Percentiles rank a stretch among this genome's conserved stretches.
phyloP scores from a whole-genome alignment of 1,140 invertebrate genomes.

The Saccostrea cuccullata region DNA sequence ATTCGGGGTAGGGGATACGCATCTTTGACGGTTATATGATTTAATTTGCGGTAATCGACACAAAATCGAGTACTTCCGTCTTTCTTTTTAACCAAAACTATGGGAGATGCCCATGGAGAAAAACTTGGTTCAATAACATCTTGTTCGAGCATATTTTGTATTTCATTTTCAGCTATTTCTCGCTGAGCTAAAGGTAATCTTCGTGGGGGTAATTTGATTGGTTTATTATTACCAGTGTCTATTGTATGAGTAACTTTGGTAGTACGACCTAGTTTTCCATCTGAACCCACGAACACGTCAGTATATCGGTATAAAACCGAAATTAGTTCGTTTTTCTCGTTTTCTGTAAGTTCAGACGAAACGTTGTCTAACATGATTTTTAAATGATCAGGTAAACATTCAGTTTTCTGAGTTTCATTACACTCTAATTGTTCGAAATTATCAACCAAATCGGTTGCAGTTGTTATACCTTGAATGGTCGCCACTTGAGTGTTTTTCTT shows the following conservation, averaged over 20 bases:
- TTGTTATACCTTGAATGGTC: too few relatives aligned
- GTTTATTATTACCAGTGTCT: background rate
- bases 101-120: conserved; percentile 39
- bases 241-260: conserved; percentile 48
- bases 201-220: conserved; percentile 45
- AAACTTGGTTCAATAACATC: conserved; percentile 41
- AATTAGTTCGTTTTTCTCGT: too few relatives aligned
- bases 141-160: conserved; percentile 45
- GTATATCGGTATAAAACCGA: too few relatives aligned
- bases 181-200: conserved; percentile 23
- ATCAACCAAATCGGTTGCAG: too few relatives aligned
- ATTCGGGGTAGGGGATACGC: conserved; percentile 46
- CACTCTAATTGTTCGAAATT: too few relatives aligned
- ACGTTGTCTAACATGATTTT: too few relatives aligned
- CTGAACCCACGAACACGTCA: background rate
- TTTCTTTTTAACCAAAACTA: conserved; percentile 46
- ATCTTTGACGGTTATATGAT: conserved; percentile 44
- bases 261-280: conserved; percentile 47
- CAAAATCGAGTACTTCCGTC: conserved; percentile 40
- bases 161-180: conserved; percentile 34
- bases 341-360: too few relatives aligned
- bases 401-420: too few relatives aligned
- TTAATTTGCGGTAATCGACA: conserved; percentile 40
- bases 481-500: too few relatives aligned
- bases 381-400: too few relatives aligned